Conservation (phyloP, 2,113 vertebrate genomes). For the Catharus minimus region DNA sequence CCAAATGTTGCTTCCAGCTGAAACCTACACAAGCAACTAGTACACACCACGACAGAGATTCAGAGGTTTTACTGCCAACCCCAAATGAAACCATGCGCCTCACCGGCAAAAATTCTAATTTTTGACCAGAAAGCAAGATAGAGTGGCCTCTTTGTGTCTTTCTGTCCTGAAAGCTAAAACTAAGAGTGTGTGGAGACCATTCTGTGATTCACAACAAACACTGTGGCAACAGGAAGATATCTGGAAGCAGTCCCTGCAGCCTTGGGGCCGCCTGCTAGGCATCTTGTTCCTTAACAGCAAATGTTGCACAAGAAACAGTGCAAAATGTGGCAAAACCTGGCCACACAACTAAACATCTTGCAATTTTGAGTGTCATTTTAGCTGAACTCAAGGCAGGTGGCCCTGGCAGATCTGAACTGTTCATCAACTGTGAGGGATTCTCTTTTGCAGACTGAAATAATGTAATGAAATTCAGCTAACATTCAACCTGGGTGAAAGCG, state of each 20-base stretch:
- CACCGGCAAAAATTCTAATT: neutral
- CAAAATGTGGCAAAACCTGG: neutral
- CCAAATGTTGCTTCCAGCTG: neutral
- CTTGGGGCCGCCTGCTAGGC: neutral
- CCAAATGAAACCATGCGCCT: neutral
- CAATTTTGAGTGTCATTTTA: neutral
- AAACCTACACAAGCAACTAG: neutral
- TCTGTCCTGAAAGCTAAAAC: neutral
- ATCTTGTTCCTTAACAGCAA: accelerated
- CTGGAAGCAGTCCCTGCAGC: neutral
- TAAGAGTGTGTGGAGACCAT: neutral
- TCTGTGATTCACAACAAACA: neutral
- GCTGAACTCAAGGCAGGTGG: neutral
- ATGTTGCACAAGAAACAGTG: neutral
- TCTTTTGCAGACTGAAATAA: neutral
- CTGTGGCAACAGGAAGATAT: neutral
- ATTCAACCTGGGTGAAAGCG: neutral
- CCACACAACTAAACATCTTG: neutral
- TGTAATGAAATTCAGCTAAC: neutral
- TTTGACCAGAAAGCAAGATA: neutral
- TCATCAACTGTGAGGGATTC: neutral
- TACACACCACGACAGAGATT: accelerated
- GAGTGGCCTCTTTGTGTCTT: neutral
- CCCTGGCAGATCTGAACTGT: neutral
- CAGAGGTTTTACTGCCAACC: neutral